These are phyloP conservation scores for Pseudomyrmex pallidus DNA, from an alignment of 1,140 invertebrate genomes.

Conservation along the genomic window DNA sequence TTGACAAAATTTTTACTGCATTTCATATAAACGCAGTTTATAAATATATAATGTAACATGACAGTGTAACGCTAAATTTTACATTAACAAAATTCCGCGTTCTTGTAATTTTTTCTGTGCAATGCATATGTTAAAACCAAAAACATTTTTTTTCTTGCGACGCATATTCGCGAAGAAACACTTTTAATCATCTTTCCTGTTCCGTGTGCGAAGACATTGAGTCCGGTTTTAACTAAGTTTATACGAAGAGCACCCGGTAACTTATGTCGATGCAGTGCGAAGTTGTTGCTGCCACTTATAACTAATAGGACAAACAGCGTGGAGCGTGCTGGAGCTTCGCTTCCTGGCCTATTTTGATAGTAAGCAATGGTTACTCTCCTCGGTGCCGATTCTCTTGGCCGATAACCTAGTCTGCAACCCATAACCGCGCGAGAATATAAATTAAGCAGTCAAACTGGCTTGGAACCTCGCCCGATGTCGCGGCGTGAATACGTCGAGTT, in stretches of 20 bases:
- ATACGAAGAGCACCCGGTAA: slow-evolving; percentile 5
- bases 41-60: background rate
- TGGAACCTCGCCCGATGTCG: slow-evolving; percentile 43
- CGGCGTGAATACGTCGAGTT: slow-evolving; percentile 30
- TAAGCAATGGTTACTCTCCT: slow-evolving; percentile 42
- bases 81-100: background rate
- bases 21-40: no score
- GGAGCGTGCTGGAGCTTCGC: slow-evolving; percentile 9
- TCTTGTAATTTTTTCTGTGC: background rate
- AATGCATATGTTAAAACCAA: background rate
- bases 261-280: slow-evolving; percentile 42
- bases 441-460: slow-evolving; percentile 47
- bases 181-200: background rate
- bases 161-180: background rate
- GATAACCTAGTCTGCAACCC: slow-evolving; percentile 47
- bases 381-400: slow-evolving; percentile 41
- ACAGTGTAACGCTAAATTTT: background rate
- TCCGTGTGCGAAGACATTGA: background rate
- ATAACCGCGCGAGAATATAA: slow-evolving; percentile 56
- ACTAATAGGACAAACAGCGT: slow-evolving; percentile 46
- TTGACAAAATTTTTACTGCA: no score
- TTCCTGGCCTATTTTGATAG: slow-evolving; percentile 56
- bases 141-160: background rate
- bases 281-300: slow-evolving; percentile 48
- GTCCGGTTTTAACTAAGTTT: slow-evolving; percentile 36